Conservation (phyloP, 2,113 vertebrate species). For the Pleuronectes platessa region DNA sequence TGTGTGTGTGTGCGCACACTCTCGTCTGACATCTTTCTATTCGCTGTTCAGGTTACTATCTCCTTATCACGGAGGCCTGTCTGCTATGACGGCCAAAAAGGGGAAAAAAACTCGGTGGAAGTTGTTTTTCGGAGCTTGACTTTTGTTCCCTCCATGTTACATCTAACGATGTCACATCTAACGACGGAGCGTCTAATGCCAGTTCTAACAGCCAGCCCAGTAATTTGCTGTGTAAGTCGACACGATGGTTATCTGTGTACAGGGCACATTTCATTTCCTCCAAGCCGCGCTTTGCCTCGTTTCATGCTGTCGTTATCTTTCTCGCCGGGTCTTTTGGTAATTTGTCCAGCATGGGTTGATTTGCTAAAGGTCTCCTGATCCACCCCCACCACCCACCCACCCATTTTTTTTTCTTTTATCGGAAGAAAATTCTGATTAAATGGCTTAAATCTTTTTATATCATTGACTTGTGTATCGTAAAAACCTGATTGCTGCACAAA, state of each 20-base stretch:
- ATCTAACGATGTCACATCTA: slow-evolving; percentile 62
- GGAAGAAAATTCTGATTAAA: slow-evolving; percentile 56
- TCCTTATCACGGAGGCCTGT: slow-evolving; percentile 81
- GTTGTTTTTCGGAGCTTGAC: slow-evolving; percentile 70
- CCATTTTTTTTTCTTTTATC: slow-evolving; percentile 60
- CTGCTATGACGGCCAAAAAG: slow-evolving; percentile 48
- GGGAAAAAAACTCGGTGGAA: slow-evolving; percentile 81
- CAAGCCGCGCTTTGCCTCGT: slow-evolving; percentile 54
- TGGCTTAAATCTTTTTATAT: slow-evolving; percentile 29
- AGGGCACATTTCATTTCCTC: slow-evolving; percentile 77
- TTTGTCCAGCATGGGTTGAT: slow-evolving; percentile 67
- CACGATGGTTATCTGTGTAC: slow-evolving; percentile 67
- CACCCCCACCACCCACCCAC: slow-evolving; percentile 32
- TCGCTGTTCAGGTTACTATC: slow-evolving; percentile 79
- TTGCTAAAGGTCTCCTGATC: slow-evolving; percentile 66
- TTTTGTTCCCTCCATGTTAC: slow-evolving; percentile 52
- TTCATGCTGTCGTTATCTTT: slow-evolving; percentile 61
- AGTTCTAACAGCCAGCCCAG: slow-evolving; percentile 76
- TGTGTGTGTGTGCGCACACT: background rate
- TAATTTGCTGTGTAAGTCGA: slow-evolving; percentile 79
- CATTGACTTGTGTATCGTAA: slow-evolving; percentile 13
- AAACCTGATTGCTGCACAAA: background rate
- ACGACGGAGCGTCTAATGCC: slow-evolving; percentile 64
- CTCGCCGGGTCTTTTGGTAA: slow-evolving; percentile 63
- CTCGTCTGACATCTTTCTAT: slow-evolving; percentile 66